phyloP scores from a whole-genome alignment of 2,888 invertebrate species.

The Ferrisia virgata region DNA sequence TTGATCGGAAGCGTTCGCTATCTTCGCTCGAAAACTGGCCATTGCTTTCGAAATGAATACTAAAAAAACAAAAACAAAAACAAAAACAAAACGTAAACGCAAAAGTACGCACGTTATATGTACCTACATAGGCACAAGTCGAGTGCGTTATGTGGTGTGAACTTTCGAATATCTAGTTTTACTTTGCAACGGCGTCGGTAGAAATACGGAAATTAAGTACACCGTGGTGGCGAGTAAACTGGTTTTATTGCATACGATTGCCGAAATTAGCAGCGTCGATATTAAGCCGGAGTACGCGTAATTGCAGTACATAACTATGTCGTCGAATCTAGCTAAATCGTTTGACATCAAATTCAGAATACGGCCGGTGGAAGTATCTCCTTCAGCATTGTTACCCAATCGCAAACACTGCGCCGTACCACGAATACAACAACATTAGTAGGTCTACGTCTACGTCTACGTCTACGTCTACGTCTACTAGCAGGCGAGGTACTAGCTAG shows the following conservation, averaged over 20 bases:
- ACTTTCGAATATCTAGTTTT: too few relatives aligned
- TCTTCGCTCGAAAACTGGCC: slow-evolving; percentile 6
- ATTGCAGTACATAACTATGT: slow-evolving; percentile 29
- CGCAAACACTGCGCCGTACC: slow-evolving; percentile 27
- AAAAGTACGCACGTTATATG: too few relatives aligned
- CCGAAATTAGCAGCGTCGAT: background rate
- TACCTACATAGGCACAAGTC: background rate
- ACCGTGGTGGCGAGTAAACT: background rate
- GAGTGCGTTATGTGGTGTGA: too few relatives aligned
- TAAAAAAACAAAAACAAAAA: background rate
- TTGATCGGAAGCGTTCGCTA: slow-evolving; percentile 36
- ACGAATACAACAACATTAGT: background rate
- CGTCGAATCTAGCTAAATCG: slow-evolving; percentile 38
- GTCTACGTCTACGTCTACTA: too few relatives aligned
- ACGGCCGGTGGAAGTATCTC: slow-evolving; percentile 24
- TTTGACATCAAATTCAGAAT: slow-evolving; percentile 42
- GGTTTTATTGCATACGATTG: background rate
- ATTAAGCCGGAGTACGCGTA: slow-evolving; percentile 37
- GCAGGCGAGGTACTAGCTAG: too few relatives aligned
- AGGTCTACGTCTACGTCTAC: background rate
- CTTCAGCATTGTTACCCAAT: slow-evolving; percentile 2
- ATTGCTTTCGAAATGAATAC: slow-evolving; percentile 31
- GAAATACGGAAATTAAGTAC: background rate
- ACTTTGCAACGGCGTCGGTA: slow-evolving; percentile 34
- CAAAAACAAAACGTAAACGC: background rate